Evolutionary conservation across 2,113 vertebrate genomes (phyloP), one percentile per base, ranked within the genome.

Genomic region (Origma solitaria): DNA sequence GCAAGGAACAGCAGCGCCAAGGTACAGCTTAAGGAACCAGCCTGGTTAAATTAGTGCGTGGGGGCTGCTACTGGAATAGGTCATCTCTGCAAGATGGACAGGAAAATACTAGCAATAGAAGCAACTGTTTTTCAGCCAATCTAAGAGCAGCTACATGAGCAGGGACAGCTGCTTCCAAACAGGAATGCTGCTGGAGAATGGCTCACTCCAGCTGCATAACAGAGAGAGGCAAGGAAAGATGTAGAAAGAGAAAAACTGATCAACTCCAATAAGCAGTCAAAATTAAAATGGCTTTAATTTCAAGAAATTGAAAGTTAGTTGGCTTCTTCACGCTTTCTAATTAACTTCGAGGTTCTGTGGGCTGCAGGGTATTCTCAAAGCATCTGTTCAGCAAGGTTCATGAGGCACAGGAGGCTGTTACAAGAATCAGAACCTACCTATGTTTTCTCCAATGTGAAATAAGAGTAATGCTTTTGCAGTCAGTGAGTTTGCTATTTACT

Each of bases 331-430:
- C 35, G 47, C 51, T 38, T 80, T 70, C 80, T 79, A 86, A 91
- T 91, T 90, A 90, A 71, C 65, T 94, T 83, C 40, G 42, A 69
- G 47, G 49, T 75, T 91, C 51, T 73, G 47, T 83, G 82, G 58
- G 90, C 66, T 92, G 68, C 58, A 56, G 88, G 53, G 62, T 68
- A 82, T 85, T 92, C 88, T 69, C 82, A 85, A 77, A 94, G 86
- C 85, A 88, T 92, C 82, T 89, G 82, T 35, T 90, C 77, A 75
- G 64, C 69, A 83, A 85, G 62, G 71, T 93, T 90, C 71, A 57
- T 18, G 44, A 76, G 61, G 58, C 84, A 91, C 66, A 54, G 40
- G 87, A 95, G 73, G 44, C 66, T 73, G 49, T 47, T 75, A 50
- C 13, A 68, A 62, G 84, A 49, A 80, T 50, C 62, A 50, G 62